A percentile compares a stretch with the other conserved stretches of the same genome.
Evolutionary conservation across 2,113 vertebrate species (phyloP).

Genomic region (Cathartes aura): DNA sequence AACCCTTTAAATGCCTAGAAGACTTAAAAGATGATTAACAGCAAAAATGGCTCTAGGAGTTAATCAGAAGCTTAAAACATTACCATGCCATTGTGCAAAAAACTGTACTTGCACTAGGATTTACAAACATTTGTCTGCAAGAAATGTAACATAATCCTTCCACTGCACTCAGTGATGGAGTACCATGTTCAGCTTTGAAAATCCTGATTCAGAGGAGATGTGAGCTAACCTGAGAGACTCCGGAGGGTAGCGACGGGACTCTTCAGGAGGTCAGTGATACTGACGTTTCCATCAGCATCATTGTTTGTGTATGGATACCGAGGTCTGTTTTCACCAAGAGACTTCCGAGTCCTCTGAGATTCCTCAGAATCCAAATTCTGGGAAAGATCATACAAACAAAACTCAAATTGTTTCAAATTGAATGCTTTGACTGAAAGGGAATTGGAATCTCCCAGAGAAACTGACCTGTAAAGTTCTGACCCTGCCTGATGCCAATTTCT

Average conservation of each 20-base stretch:
- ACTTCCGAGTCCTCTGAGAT: neutral
- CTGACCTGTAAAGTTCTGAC: neutral
- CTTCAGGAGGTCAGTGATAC: neutral
- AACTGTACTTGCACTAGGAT: neutral
- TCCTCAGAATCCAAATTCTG: neutral
- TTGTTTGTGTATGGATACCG: neutral
- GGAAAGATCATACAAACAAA: neutral
- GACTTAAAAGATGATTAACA: neutral
- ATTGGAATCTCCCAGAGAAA: neutral
- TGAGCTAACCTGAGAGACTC: neutral
- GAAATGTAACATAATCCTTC: neutral
- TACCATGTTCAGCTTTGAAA: neutral
- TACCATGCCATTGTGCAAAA: neutral
- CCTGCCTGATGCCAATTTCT: neutral
- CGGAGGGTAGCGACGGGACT: neutral
- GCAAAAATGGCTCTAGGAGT: neutral
- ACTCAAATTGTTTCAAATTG: neutral
- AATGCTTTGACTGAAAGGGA: neutral
- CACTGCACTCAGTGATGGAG: neutral
- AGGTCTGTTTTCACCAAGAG: neutral
- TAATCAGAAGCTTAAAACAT: slow-evolving; percentile 12
- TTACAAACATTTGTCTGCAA: neutral
- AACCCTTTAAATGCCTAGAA: neutral
- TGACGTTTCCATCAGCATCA: neutral
- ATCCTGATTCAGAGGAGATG: neutral